These are phyloP conservation scores for Pangasius mekongensis DNA, from an alignment of 2,797 vertebrate genomes.

Conservation along the genomic window DNA sequence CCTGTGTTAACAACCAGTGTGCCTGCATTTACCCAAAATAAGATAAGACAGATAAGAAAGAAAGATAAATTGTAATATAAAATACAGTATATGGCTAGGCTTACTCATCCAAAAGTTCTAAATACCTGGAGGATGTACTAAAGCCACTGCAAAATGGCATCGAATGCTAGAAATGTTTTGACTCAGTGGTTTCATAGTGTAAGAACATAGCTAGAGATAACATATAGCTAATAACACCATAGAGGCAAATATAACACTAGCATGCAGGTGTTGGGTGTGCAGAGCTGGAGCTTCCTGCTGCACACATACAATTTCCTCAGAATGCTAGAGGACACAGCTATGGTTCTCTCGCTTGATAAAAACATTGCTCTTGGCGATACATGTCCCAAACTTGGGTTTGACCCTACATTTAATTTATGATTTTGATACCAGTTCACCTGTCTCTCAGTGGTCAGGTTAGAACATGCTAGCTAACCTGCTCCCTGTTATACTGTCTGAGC, in stretches of 20 bases:
- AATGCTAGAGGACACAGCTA: slow-evolving; percentile 38
- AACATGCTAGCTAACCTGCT: background rate
- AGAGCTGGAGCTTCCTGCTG: slow-evolving; percentile 7
- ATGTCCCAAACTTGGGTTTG: slow-evolving; percentile 33
- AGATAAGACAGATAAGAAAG: background rate
- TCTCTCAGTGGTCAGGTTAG: slow-evolving; percentile 9
- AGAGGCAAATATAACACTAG: background rate
- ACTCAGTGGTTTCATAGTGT: background rate
- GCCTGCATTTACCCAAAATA: background rate
- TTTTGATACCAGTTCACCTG: background rate
- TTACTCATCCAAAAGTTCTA: background rate
- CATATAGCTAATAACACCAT: background rate
- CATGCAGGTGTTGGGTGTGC: background rate
- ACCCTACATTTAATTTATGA: slow-evolving; percentile 23
- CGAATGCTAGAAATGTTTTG: background rate
- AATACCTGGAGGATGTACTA: background rate
- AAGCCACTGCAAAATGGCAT: background rate
- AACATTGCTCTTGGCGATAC: slow-evolving; percentile 21
- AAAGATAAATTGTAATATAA: background rate
- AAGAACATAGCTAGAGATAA: background rate
- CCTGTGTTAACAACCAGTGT: background rate
- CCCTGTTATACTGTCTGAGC: background rate
- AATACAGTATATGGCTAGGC: background rate
- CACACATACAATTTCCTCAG: slow-evolving; percentile 62
- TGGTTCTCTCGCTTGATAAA: slow-evolving; percentile 14